Conservation (phyloP, 2,113 vertebrate species). For the Odocoileus hemionus region DNA sequence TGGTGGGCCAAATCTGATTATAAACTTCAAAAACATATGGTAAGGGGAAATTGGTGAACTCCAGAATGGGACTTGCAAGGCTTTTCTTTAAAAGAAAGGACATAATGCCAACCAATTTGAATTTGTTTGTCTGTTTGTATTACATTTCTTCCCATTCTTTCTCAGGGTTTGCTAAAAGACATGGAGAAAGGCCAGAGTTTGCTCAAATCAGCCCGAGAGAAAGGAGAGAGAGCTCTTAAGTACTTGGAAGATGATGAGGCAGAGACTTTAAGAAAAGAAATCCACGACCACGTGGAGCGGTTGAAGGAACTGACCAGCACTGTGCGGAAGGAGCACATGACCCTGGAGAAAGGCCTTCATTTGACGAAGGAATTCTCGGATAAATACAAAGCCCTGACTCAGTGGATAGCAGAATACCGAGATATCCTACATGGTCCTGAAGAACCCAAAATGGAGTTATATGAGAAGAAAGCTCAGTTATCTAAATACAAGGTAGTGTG, state of each 20-base stretch:
- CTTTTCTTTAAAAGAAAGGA: neutral
- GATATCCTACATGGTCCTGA: constrained; percentile 82
- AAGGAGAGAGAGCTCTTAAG: constrained; percentile 85
- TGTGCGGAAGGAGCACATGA: constrained; percentile 88
- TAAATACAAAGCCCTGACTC: constrained; percentile 88
- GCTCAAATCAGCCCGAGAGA: constrained; percentile 92
- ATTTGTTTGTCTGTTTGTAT: neutral
- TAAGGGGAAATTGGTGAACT: neutral
- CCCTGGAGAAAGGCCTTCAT: constrained; percentile 88
- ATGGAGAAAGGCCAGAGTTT: constrained; percentile 92
- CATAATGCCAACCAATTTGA: neutral
- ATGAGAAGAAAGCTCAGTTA: constrained; percentile 95
- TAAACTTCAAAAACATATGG: neutral
- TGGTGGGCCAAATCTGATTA: neutral
- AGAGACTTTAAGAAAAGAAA: constrained; percentile 85
- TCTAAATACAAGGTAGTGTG: constrained; percentile 94
- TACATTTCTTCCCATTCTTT: neutral
- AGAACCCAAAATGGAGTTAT: constrained; percentile 93
- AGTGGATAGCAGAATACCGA: constrained; percentile 89
- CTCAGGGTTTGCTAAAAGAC: constrained; percentile 83
- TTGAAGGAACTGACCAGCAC: constrained; percentile 88
- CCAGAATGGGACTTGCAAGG: neutral
- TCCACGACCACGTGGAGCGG: constrained; percentile 83
- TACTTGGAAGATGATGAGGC: constrained; percentile 87
- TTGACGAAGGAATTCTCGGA: constrained; percentile 94